Conservation (phyloP, 2,113 vertebrate genomes). For the Dolichallabes microphthalmus region DNA sequence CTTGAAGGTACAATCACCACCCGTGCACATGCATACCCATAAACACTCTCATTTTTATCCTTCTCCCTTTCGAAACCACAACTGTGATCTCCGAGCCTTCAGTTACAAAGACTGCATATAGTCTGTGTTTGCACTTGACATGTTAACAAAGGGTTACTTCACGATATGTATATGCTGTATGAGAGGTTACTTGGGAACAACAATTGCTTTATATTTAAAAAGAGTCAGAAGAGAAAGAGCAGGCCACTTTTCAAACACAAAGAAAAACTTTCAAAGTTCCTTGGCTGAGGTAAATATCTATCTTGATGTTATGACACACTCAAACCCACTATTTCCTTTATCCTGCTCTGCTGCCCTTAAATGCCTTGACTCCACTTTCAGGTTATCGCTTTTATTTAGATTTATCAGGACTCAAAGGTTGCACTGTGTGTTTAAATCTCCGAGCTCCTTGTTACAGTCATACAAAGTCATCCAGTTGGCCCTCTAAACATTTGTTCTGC, state of each 20-base stretch:
- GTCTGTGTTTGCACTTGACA: background rate
- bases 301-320: background rate
- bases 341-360: background rate
- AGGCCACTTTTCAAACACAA: background rate
- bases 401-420: constrained; percentile 13
- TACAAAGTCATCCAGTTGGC: constrained; percentile 66
- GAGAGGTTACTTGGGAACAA: constrained; percentile 21
- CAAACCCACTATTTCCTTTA: background rate
- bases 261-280: background rate
- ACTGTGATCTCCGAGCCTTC: background rate
- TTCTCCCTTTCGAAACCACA: constrained; percentile 51
- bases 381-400: background rate
- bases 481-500: constrained; percentile 71
- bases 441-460: constrained; percentile 33
- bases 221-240: constrained; percentile 15
- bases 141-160: constrained; percentile 29
- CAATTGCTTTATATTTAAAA: constrained; percentile 34
- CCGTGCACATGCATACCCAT: constrained; percentile 37
- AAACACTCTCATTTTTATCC: constrained; percentile 20
- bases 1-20: constrained; percentile 66
- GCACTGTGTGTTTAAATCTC: constrained; percentile 4
- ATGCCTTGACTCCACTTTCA: background rate
- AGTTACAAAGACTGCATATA: background rate
- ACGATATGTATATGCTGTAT: constrained; percentile 19
- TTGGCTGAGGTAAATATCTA: background rate